Evolutionary conservation across 1,140 invertebrate species (phyloP).

Genomic region (Temnothorax longispinosus): DNA sequence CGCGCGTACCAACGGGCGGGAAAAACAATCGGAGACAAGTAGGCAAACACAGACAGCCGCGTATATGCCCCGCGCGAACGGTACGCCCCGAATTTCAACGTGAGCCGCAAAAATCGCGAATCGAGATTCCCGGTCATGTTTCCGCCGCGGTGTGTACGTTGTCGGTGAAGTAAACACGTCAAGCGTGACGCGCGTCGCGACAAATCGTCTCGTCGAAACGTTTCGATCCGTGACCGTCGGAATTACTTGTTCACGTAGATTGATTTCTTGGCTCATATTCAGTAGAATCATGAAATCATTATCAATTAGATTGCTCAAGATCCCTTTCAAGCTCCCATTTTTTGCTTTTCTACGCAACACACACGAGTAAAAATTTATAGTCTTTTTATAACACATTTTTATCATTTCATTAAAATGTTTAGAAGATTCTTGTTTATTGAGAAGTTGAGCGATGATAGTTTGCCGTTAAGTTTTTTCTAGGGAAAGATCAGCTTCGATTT

Average conservation of each 20-base stretch:
- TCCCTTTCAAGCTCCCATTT: not conserved
- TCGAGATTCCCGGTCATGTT: conserved; percentile 10
- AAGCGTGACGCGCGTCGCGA: conserved; percentile 7
- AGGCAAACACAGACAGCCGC: not conserved
- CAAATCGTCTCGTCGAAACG: conserved; percentile 5
- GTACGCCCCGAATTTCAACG: conserved; percentile 17
- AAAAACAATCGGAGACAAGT: conserved; percentile 36
- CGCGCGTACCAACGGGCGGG: no score
- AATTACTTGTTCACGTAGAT: not conserved
- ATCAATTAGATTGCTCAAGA: not conserved
- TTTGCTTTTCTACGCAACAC: not conserved
- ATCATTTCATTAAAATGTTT: not conserved
- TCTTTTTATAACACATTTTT: not conserved
- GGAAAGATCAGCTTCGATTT: not conserved
- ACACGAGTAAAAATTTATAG: not conserved
- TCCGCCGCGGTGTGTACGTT: not conserved
- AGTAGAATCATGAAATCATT: not conserved
- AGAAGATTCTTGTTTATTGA: not conserved
- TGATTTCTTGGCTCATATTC: not conserved
- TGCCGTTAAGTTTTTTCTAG: no score
- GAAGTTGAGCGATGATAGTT: not conserved
- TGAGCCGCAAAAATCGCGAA: not conserved
- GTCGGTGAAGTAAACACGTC: conserved; percentile 19
- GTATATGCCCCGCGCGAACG: not conserved
- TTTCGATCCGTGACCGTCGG: conserved; percentile 11